Base-by-base conservation (phyloP, 2,888 invertebrate genomes). In the Apodemia mormo region DNA sequence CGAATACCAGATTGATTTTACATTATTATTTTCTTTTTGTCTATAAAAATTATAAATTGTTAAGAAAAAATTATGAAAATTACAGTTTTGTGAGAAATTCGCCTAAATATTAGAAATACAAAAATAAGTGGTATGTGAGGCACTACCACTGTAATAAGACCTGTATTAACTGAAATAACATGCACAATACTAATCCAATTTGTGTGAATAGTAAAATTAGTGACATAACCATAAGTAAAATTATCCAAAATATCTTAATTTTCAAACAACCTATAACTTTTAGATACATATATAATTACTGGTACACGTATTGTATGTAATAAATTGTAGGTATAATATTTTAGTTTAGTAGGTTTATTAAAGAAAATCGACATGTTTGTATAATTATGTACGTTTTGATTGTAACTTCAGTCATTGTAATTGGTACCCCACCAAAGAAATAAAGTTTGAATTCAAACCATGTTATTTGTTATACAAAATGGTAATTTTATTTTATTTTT, bases 341-440 rank as follows among this genome's bases (percentile, higher is more conserved):
- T 29, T 33, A 30, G 61, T 61, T 61, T 14, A 61, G 30, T 58
- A 30, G 29, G 10, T 33, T 56, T 56, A 29, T 29, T 56, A 33
- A 14, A 30, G 33, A 61, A 61, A 14, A 33, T 30, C 6, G 10
- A 30, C 33, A 33, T 61, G n/a, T 58, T 9, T 58, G 61, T 61
- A 61, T 61, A 12, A 61, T 61, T 61, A 33, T 61, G 33, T 33
- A 61, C 6, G 14, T 33, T 61, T 61, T 33, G 61, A 61, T 61
- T 61, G 14, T 61, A 52, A 52, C 30, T 58, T 58, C 61, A 61
- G 61, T 61, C 61, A 61, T 61, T 61, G 14, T 61, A 33, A 61
- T 61, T 61, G 61, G 61, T 61, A 56, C 61, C 61, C 61, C 61
- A 61, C 61, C 61, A 61, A 61, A 61, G 61, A 61, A 61, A 12